Evolutionary conservation across 1,140 invertebrate species (phyloP).

Genomic region (Teleopsis dalmanni): DNA sequence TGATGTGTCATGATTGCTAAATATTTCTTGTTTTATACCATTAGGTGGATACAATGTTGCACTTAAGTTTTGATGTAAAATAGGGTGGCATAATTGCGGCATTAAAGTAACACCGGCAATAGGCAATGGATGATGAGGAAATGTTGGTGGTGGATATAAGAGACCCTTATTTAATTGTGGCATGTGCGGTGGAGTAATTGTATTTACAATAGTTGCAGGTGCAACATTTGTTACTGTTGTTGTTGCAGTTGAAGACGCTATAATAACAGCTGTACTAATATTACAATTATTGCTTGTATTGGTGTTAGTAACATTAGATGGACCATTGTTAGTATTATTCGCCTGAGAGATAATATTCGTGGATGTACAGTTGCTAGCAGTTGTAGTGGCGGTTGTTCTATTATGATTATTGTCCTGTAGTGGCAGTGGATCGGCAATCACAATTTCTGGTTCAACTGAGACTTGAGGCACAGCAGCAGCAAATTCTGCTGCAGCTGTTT

Average conservation of each 20-base stretch:
- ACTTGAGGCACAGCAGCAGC: slow-evolving; percentile 29
- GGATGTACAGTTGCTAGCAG: not conserved
- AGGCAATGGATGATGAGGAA: slow-evolving; percentile 34
- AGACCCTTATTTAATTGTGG: slow-evolving; percentile 40
- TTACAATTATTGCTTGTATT: not conserved
- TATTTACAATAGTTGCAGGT: slow-evolving; percentile 16
- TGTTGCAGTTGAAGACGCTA: not conserved
- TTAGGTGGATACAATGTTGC: slow-evolving; percentile 33
- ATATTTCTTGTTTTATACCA: slow-evolving; percentile 40
- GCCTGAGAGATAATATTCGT: not conserved
- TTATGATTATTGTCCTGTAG: slow-evolving; percentile 19
- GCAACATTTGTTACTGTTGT: slow-evolving; percentile 18
- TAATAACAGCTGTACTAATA: not conserved
- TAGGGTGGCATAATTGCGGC: slow-evolving; percentile 40
- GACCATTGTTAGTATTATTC: not conserved
- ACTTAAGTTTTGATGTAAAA: slow-evolving; percentile 38
- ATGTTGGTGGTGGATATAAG: slow-evolving; percentile 37
- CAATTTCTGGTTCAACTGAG: slow-evolving; percentile 39
- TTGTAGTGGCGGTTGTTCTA: slow-evolving; percentile 14
- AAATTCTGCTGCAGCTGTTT: slow-evolving; percentile 22
- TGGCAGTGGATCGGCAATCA: slow-evolving; percentile 11
- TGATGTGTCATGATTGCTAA: slow-evolving; percentile 25
- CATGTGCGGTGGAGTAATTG: slow-evolving; percentile 21
- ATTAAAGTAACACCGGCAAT: slow-evolving; percentile 36
- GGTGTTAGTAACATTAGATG: not conserved